phyloP scores from a whole-genome alignment of 2,797 vertebrate genomes.

The Selene dorsalis region DNA sequence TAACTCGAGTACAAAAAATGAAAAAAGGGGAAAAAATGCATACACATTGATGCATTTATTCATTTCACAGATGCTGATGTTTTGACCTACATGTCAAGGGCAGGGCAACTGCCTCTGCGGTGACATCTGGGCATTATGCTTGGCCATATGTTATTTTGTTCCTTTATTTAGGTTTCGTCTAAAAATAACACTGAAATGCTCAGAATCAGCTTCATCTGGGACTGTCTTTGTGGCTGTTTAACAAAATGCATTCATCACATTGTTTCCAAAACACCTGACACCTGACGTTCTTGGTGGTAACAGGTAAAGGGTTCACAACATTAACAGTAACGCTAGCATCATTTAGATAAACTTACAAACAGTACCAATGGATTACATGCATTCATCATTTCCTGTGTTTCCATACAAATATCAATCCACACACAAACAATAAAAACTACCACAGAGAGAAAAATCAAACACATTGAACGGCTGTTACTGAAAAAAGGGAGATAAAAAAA shows the following conservation, averaged over 20 bases:
- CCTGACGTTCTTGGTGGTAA: neutral
- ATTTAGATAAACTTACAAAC: neutral
- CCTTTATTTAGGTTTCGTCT: slow-evolving; percentile 31
- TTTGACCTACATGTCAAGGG: slow-evolving; percentile 58
- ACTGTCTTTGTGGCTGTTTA: neutral
- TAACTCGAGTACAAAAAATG: neutral
- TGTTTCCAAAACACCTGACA: neutral
- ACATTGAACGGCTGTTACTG: neutral
- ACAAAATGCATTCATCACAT: slow-evolving; percentile 11
- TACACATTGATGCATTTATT: slow-evolving; percentile 62
- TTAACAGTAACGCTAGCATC: neutral
- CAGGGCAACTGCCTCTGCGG: slow-evolving; percentile 40
- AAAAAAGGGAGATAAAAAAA: neutral
- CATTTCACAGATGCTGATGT: slow-evolving; percentile 61
- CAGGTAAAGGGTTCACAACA: neutral
- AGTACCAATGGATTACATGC: neutral
- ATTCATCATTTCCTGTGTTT: slow-evolving; percentile 1
- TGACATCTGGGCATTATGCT: slow-evolving; percentile 60
- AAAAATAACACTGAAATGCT: slow-evolving; percentile 33
- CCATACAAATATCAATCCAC: neutral
- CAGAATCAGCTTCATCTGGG: neutral
- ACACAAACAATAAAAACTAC: neutral
- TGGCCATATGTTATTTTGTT: slow-evolving; percentile 49
- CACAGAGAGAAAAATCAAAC: neutral
- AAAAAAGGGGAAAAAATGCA: neutral